A percentile compares a stretch with the other conserved stretches of the same genome.
These are phyloP conservation scores for Lutjanus campechanus DNA, from an alignment of 2,797 vertebrate genomes.

Conservation along the genomic window DNA sequence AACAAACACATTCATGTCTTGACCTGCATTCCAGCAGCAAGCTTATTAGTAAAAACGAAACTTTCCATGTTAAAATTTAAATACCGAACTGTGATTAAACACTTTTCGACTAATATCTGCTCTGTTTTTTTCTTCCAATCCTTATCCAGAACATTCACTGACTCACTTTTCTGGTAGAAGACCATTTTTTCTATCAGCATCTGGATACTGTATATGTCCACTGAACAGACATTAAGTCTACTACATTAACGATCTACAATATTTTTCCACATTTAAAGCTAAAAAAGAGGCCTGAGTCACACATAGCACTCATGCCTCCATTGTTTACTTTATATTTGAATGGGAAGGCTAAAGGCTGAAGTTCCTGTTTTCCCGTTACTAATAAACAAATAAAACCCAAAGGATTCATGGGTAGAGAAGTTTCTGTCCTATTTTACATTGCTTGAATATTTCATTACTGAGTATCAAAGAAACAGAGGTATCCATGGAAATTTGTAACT, in stretches of 20 bases:
- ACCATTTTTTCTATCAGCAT: conserved; percentile 1
- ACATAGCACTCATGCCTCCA: conserved; percentile 15
- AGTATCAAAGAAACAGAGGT: conserved; percentile 8
- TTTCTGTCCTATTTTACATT: neutral
- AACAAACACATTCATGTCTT: neutral
- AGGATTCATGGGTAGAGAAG: conserved; percentile 1
- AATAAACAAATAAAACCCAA: conserved; percentile 26
- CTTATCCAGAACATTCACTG: conserved; percentile 35
- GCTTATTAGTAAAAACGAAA: neutral
- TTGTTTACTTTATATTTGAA: conserved; percentile 34
- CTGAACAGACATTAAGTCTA: conserved; percentile 13
- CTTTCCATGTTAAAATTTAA: conserved; percentile 4
- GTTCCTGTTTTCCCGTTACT: conserved; percentile 3
- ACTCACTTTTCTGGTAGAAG: conserved; percentile 30
- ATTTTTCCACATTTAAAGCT: conserved; percentile 23
- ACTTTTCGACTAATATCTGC: neutral
- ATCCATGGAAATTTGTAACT: conserved; percentile 2
- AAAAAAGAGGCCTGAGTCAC: neutral
- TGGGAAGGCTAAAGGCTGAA: neutral
- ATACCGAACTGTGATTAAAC: neutral
- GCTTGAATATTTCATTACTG: neutral
- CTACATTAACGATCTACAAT: neutral
- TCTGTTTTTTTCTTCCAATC: neutral
- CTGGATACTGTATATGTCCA: conserved; percentile 7
- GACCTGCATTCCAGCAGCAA: conserved; percentile 21